Conservation (phyloP, 1,140 invertebrate genomes). For the Episyrphus balteatus region DNA sequence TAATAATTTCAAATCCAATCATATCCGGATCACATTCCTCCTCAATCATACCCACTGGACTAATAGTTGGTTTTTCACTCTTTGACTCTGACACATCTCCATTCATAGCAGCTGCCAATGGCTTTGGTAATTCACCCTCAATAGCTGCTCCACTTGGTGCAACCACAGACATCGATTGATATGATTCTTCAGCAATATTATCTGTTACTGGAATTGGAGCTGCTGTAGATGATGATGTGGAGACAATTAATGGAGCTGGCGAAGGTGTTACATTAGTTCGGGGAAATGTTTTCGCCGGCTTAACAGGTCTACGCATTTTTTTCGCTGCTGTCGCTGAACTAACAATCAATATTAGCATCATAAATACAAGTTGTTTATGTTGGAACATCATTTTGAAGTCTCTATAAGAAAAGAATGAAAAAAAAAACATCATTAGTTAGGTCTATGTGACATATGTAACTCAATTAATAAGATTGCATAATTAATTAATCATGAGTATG, state of each 20-base stretch:
- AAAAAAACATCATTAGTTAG: too few relatives aligned
- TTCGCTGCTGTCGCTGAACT: conserved; percentile 30
- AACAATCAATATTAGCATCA: conserved; percentile 30
- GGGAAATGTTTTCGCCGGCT: conserved; percentile 33
- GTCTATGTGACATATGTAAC: too few relatives aligned
- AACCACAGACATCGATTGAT: not conserved
- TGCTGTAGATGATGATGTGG: conserved; percentile 2
- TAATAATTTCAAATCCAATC: conserved; percentile 84
- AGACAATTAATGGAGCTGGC: conserved; percentile 4
- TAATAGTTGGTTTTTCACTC: conserved; percentile 18
- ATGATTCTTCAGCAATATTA: not conserved
- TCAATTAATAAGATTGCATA: too few relatives aligned
- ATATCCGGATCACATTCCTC: conserved; percentile 77
- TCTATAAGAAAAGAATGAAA: not conserved
- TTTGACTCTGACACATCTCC: conserved; percentile 14
- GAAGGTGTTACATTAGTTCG: conserved; percentile 32
- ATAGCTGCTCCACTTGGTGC: conserved; percentile 2
- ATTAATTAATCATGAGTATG: too few relatives aligned
- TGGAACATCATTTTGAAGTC: conserved; percentile 26
- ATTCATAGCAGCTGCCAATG: conserved; percentile 2
- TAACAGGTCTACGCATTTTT: conserved; percentile 35
- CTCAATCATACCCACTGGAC: conserved; percentile 9
- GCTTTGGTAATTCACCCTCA: conserved; percentile 10
- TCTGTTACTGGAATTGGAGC: conserved; percentile 3
- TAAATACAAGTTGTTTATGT: conserved; percentile 28